Evolutionary conservation across 2,797 vertebrate genomes (phyloP).

Genomic region (Hemibagrus guttatus): DNA sequence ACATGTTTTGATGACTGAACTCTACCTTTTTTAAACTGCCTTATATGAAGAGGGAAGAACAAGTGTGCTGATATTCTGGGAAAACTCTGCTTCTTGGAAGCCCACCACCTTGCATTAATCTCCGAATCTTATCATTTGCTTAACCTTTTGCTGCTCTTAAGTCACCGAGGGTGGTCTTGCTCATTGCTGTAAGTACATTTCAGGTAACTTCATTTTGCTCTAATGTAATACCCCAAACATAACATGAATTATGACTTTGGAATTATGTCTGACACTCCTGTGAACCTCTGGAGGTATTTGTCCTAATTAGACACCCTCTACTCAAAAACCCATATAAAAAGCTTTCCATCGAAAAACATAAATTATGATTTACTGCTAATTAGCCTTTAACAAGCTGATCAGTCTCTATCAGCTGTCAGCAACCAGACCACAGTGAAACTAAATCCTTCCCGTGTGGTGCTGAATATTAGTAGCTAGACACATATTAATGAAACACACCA

Average conservation of each 20-base stretch:
- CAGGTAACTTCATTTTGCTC: constrained; percentile 2
- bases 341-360: constrained; percentile 33
- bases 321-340: constrained; percentile 41
- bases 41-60: not conserved
- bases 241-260: not conserved
- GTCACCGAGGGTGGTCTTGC: constrained; percentile 62
- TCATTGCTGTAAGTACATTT: constrained; percentile 5
- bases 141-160: constrained; percentile 51
- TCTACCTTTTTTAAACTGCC: not conserved
- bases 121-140: constrained; percentile 67
- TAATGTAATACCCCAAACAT: not conserved
- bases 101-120: constrained; percentile 57
- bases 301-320: constrained; percentile 47
- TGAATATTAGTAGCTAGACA: constrained; percentile 36
- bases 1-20: not conserved
- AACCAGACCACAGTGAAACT: constrained; percentile 53
- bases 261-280: constrained; percentile 49
- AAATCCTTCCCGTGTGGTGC: constrained; percentile 44
- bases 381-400: constrained; percentile 56
- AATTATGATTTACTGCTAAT: constrained; percentile 55
- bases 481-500: constrained; percentile 1
- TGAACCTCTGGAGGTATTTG: constrained; percentile 60
- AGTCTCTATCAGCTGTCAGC: constrained; percentile 48
- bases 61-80: not conserved
- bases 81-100: constrained; percentile 14